A percentile compares a stretch with the other conserved stretches of the same genome.
These are phyloP conservation scores for Octomys mimax DNA, from an alignment of 2,797 vertebrate genomes.

Conservation along the genomic window DNA sequence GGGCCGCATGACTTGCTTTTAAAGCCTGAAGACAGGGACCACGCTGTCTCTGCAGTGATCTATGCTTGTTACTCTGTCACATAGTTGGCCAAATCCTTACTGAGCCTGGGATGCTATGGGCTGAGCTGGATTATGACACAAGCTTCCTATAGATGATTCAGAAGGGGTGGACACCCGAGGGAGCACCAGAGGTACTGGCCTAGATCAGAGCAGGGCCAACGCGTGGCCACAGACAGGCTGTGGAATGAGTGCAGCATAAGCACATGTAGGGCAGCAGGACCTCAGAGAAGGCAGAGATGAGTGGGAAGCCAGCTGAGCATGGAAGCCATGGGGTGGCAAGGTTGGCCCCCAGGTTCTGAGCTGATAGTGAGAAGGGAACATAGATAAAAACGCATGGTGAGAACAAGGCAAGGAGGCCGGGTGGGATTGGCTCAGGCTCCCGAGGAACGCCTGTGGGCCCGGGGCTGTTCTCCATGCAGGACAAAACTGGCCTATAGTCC, in stretches of 20 bases:
- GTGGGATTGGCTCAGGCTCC: neutral
- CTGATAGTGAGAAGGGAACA: neutral
- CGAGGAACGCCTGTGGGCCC: accelerated
- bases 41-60: neutral
- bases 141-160: neutral
- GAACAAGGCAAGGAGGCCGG: neutral
- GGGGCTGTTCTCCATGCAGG: neutral
- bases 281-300: neutral
- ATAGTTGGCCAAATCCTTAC: neutral
- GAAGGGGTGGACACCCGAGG: neutral
- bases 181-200: neutral
- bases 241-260: neutral
- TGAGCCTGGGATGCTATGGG: neutral
- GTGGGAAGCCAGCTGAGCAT: neutral
- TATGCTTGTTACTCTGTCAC: neutral
- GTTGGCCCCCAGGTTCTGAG: neutral
- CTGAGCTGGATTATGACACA: neutral
- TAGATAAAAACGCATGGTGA: accelerated
- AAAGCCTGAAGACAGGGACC: neutral
- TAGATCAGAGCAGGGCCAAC: neutral
- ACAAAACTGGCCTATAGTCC: neutral
- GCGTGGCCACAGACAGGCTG: neutral
- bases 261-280: neutral
- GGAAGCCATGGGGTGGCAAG: neutral
- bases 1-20: neutral